Evolutionary conservation across 2,797 vertebrate species (phyloP), one percentile per base, ranked within the genome.

Genomic region (Octomys mimax): DNA sequence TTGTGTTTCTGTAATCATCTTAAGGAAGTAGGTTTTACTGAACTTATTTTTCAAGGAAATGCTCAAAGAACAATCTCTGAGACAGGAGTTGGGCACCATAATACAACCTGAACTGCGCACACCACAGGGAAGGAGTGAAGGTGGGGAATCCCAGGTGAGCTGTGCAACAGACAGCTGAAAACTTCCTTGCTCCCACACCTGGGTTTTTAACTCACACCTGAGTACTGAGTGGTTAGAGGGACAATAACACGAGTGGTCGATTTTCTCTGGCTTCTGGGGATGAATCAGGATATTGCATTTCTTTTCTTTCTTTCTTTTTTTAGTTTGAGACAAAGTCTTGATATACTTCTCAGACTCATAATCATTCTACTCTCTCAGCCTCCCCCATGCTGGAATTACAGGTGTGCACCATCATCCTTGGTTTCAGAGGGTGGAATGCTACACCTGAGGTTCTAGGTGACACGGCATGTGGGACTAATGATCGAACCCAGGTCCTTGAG

Each of bases 381-480:
- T 52, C 52, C 11, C 52, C 52, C 2, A 11, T 13, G 52, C 52
- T 52, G 52, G 52, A 52, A 52, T 52, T 52, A 52, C 11, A 12
- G 13, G 52, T 52, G 12, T 52, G 13, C 52, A 13, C 52, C 52
- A 52, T 3, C 52, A 52, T 52, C 11, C 52, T 11, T 52, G 52
- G 52, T 13, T 52, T 52, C 11, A 3, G 52, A 13, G 11, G 52
- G 1, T 52, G 52, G 52, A 1, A 52, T 1, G 11, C 2, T 52
- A 11, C 52, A 52, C 52, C 52, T 3, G 1, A 52, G 11, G 52
- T 52, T 52, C 52, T 52, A 11, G 52, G 52, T 12, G 52, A 52
- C 13, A 14, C 52, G 1, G 11, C 12, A 10, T 12, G 46, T 13
- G 11, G 11, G 13, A 12, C 13, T 52, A 13, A 1, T 13, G 13